Base-by-base conservation (phyloP, 2,113 vertebrate genomes). In the Bubo scandiacus region DNA sequence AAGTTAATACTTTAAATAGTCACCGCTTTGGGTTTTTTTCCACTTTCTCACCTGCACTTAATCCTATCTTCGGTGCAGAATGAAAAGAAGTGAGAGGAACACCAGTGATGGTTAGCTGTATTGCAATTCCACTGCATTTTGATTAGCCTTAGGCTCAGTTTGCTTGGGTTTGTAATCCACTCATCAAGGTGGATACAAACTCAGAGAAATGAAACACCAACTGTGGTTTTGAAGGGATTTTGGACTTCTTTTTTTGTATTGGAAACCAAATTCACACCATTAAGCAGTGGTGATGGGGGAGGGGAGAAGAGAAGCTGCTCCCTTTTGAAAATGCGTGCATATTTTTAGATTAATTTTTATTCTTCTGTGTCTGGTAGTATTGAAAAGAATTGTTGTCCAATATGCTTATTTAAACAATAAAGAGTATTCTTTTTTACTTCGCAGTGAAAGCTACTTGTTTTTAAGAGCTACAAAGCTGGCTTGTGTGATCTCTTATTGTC, bases 1-100 rank as follows among this genome's bases (percentile, higher is more conserved):
- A 87, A 95, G 54, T 80, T 78, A 92, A 78, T 85, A 32, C 68
- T 97, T 96, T 84, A 95, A 96, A 91, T 79, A 94, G 65, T 78
- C 86, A 65, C 43, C 55, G n/a, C 59, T 54, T 90, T 72, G 36
- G 15, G 0, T 12, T 58, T 90, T 57, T 66, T 66, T 25, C 49
- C 59, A 54, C 81, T 88, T 93, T 54, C 55, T 95, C 63, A 94
- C 93, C 80, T 97, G 83, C 45, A 57, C 49, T 58, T 94, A 81
- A 82, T 92, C 52, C 83, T 92, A 3, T 95, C 92, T 95, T 88
- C 72, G 61, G 78, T 96, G 51, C 58, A 96, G 88, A 73, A 78
- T 81, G 77, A 78, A 71, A 96, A 87, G 61, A n/a, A 78, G 77
- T 59, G 91, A 96, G 91, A 97, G 72, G 30, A 95, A 5, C 5